These are phyloP conservation scores for Aphaenogaster ashmeadi DNA, from an alignment of 1,140 invertebrate species.

Conservation along the genomic window DNA sequence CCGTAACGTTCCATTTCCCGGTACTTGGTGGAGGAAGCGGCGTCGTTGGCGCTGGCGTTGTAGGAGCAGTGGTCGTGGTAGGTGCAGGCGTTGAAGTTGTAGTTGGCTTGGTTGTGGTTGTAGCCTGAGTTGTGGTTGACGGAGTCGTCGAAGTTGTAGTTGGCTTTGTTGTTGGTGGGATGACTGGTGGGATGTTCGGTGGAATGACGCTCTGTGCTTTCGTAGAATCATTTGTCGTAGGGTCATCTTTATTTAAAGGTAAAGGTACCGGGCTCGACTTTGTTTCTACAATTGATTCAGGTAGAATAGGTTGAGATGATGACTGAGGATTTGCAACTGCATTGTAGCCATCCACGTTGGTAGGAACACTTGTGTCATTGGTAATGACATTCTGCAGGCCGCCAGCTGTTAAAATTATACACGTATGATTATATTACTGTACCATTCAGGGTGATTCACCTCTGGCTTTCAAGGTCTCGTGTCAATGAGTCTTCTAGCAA, in stretches of 20 bases:
- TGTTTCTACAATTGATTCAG: background rate
- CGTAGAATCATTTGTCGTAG: background rate
- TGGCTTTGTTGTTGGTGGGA: constrained; percentile 51
- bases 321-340: background rate
- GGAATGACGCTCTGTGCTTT: background rate
- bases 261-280: background rate
- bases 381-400: background rate
- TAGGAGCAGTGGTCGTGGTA: constrained; percentile 64
- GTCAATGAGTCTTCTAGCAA: background rate
- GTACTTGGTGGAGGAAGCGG: constrained; percentile 78
- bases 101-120: constrained; percentile 9
- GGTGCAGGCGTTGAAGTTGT: constrained; percentile 67
- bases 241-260: background rate
- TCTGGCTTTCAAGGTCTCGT: background rate
- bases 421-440: background rate
- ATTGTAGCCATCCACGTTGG: no score
- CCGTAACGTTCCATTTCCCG: constrained; percentile 87
- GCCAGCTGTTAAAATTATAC: constrained; percentile 45
- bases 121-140: background rate
- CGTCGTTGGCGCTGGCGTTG: constrained; percentile 78
- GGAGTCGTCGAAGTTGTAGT: background rate
- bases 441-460: background rate
- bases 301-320: no score
- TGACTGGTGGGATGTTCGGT: background rate
- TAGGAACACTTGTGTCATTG: background rate